A percentile compares a stretch with the other conserved stretches of the same genome.
Conservation (phyloP, 2,113 vertebrate genomes). For the Pteruthius melanotis region DNA sequence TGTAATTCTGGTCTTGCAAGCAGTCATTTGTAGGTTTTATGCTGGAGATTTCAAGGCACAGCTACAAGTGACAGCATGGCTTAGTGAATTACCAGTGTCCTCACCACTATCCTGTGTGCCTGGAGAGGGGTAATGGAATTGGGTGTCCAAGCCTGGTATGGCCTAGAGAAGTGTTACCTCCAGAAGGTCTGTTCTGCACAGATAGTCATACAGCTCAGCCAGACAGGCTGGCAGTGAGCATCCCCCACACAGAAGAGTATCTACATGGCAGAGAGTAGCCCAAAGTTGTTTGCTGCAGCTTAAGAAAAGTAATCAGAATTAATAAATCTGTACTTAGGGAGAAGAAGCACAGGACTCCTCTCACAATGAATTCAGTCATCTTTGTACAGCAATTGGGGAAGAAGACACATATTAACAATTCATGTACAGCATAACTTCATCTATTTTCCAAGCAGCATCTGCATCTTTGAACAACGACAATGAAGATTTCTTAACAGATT, state of each 20-base stretch:
- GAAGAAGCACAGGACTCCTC: neutral
- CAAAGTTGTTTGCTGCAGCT: neutral
- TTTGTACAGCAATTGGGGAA: neutral
- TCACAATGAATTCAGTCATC: neutral
- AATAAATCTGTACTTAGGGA: neutral
- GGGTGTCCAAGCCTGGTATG: neutral
- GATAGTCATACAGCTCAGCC: rapidly evolving
- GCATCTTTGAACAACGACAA: neutral
- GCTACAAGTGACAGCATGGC: neutral
- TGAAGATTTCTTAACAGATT: neutral
- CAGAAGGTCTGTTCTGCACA: neutral
- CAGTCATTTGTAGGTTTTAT: neutral
- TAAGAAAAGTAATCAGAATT: neutral
- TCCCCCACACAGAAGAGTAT: neutral
- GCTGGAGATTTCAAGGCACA: neutral
- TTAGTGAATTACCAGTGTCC: neutral
- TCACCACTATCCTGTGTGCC: neutral
- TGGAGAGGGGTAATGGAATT: neutral
- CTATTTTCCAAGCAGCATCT: neutral
- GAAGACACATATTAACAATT: neutral
- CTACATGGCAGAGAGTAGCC: neutral
- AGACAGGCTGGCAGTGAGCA: neutral
- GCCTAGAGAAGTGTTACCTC: neutral
- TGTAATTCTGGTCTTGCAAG: neutral
- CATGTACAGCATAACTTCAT: neutral